These are phyloP conservation scores for Isotomurus palustris DNA, from an alignment of 2,888 invertebrate genomes.

Conservation along the genomic window DNA sequence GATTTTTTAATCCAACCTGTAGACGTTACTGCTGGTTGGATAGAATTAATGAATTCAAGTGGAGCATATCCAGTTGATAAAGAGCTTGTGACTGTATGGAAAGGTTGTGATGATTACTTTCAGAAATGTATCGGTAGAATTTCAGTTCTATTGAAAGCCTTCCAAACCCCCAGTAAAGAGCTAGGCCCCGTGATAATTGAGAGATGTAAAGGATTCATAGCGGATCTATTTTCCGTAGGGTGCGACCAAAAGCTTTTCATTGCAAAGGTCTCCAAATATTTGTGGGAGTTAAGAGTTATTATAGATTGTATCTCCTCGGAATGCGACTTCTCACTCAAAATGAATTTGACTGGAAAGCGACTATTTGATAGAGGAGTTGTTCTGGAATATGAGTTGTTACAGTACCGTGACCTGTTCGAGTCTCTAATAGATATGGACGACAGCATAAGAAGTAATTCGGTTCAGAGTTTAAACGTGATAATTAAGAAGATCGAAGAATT, in stretches of 20 bases:
- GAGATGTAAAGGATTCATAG: slow-evolving; percentile 77
- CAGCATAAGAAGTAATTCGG: too few species aligned
- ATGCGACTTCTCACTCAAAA: background rate
- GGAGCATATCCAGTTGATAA: slow-evolving; percentile 49
- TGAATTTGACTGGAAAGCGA: slow-evolving; percentile 2
- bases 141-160: slow-evolving; percentile 59
- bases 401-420: slow-evolving; percentile 30
- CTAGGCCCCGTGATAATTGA: slow-evolving; percentile 75
- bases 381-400: slow-evolving; percentile 28
- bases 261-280: slow-evolving; percentile 22
- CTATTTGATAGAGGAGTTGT: slow-evolving; percentile 20
- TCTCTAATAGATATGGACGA: slow-evolving; percentile 20
- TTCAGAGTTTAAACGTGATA: too few species aligned
- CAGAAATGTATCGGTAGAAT: slow-evolving; percentile 66
- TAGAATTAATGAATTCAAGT: slow-evolving; percentile 13
- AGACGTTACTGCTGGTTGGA: slow-evolving; percentile 57
- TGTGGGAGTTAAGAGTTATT: slow-evolving; percentile 35
- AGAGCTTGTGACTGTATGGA: slow-evolving; percentile 61
- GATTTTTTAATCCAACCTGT: slow-evolving; percentile 64
- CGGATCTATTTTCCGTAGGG: slow-evolving; percentile 62
- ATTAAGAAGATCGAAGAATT: background rate
- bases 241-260: slow-evolving; percentile 27
- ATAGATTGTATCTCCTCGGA: slow-evolving; percentile 1
- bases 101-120: slow-evolving; percentile 69
- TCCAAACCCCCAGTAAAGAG: slow-evolving; percentile 69